Percentiles rank a stretch among this genome's conserved stretches.
These are phyloP conservation scores for Scelioninae gen. 1 DNA, from an alignment of 2,888 invertebrate genomes.

Conservation along the genomic window DNA sequence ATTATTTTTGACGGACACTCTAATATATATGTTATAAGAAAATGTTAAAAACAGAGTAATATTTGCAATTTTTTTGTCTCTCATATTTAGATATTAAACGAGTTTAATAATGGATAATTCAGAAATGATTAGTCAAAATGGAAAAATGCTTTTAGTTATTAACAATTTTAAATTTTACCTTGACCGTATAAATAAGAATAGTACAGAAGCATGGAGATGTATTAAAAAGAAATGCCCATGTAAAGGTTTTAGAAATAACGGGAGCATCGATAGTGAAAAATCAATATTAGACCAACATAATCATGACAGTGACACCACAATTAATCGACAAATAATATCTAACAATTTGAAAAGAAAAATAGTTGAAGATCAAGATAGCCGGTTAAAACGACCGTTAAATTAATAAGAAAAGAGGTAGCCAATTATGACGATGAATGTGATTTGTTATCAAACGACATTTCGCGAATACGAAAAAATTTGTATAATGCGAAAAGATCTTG, in stretches of 20 bases:
- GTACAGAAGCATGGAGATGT: conserved; percentile 1
- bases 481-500: not conserved
- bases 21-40: no score
- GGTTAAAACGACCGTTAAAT: conserved; percentile 1
- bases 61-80: no score
- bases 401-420: conserved; percentile 1
- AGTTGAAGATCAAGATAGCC: not conserved
- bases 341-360: conserved; percentile 6
- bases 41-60: no score
- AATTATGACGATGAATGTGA: not conserved
- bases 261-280: not conserved
- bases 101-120: not conserved
- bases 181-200: not conserved
- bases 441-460: not conserved
- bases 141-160: not conserved
- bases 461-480: conserved; percentile 6
- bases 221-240: not conserved
- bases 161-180: conserved; percentile 1
- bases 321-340: conserved; percentile 8
- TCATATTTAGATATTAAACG: no score
- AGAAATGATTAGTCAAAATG: not conserved
- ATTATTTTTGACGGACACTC: no score
- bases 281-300: not conserved
- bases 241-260: not conserved
- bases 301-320: not conserved